phyloP scores from a whole-genome alignment of 2,888 invertebrate genomes.

The Ischnus inquisitorius region DNA sequence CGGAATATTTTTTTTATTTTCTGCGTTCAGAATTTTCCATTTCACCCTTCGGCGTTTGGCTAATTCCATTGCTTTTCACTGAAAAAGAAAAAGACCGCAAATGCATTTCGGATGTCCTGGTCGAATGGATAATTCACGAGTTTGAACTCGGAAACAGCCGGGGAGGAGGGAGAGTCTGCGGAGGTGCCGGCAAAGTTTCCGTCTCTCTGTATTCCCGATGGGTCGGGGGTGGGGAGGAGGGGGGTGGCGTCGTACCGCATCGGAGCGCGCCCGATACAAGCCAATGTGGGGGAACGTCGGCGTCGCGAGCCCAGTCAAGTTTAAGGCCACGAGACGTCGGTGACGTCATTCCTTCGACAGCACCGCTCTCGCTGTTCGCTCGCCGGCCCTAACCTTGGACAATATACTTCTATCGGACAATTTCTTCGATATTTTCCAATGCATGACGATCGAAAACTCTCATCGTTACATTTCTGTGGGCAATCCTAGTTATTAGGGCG shows the following conservation, averaged over 20 bases:
- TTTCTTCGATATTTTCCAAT: constrained; percentile 66
- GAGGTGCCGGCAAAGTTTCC: constrained; percentile 41
- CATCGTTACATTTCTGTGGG: neutral
- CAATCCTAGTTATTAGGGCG: neutral
- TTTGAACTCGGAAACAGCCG: constrained; percentile 25
- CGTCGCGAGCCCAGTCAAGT: constrained; percentile 78
- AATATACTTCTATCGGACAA: constrained; percentile 77
- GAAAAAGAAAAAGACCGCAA: neutral
- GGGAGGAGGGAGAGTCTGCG: neutral
- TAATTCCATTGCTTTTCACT: neutral
- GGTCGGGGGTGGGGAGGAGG: constrained; percentile 1
- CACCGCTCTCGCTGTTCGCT: constrained; percentile 38
- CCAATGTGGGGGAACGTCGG: constrained; percentile 18
- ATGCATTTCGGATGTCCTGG: neutral
- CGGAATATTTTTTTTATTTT: neutral
- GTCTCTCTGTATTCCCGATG: constrained; percentile 10
- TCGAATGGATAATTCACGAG: constrained; percentile 54
- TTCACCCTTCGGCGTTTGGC: neutral
- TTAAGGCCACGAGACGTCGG: constrained; percentile 82
- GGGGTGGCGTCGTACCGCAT: neutral
- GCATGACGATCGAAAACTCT: neutral
- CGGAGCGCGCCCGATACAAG: constrained; percentile 38
- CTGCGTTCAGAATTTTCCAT: neutral
- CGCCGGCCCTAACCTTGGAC: constrained; percentile 81
- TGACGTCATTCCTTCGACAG: constrained; percentile 78